Percentiles rank a stretch among this genome's conserved stretches.
Conservation (phyloP, 2,888 invertebrate genomes). For the Macrosiphum euphorbiae region DNA sequence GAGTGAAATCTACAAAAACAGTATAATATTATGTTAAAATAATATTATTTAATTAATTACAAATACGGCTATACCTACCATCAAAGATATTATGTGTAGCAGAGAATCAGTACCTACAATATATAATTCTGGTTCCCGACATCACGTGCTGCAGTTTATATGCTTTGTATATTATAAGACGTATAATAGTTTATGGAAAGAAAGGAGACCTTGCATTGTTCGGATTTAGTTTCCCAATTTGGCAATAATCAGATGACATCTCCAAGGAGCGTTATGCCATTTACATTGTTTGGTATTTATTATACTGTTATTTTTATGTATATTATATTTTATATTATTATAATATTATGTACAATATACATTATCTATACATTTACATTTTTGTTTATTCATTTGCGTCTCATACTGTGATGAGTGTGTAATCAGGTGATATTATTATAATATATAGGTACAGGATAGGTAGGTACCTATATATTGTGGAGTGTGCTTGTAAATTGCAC, state of each 20-base stretch:
- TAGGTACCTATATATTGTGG: too few relatives aligned
- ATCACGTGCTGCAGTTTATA: not conserved
- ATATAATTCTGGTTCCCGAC: not conserved
- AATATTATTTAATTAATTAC: not conserved
- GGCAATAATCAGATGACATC: conserved; percentile 28
- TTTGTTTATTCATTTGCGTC: not conserved
- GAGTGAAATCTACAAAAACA: not conserved
- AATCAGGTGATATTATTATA: not conserved
- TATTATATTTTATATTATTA: not conserved
- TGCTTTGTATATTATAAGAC: not conserved
- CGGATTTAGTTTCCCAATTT: conserved; percentile 32
- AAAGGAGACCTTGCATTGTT: conserved; percentile 22
- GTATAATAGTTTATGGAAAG: not conserved
- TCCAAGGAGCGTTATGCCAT: not conserved
- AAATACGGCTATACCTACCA: too few relatives aligned
- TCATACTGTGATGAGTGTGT: not conserved
- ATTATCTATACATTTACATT: not conserved
- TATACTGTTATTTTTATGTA: not conserved
- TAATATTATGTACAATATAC: not conserved
- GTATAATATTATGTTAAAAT: not conserved
- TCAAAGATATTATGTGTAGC: not conserved
- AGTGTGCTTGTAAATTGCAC: too few relatives aligned
- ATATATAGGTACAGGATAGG: not conserved
- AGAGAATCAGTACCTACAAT: not conserved
- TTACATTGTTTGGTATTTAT: not conserved